These are phyloP conservation scores for Oscarella lobularis DNA, from an alignment of 37 sponge, comb jelly and placozoan species.

Conservation along the genomic window DNA sequence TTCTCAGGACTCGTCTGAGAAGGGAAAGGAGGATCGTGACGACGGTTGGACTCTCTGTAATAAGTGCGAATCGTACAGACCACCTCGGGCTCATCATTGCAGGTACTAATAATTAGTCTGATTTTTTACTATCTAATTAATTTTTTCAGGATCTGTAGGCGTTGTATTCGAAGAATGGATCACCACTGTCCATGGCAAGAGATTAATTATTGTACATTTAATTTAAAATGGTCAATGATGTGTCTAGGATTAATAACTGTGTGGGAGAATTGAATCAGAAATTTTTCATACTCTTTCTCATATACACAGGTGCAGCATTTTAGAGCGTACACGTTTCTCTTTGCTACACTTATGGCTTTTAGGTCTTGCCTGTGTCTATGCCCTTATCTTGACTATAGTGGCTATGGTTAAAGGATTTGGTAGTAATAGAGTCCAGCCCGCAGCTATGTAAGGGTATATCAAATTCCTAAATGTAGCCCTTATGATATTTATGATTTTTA, in stretches of 20 bases:
- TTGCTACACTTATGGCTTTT: neutral
- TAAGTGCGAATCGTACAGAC: slow-evolving; percentile 72
- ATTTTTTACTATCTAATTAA: too few species aligned
- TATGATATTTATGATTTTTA: neutral
- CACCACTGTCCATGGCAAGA: slow-evolving; percentile 82
- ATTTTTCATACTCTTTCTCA: slow-evolving; percentile 57
- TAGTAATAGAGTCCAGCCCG: neutral
- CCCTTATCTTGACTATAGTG: slow-evolving; percentile 6
- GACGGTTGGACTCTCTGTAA: slow-evolving; percentile 56
- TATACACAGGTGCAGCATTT: slow-evolving; percentile 41
- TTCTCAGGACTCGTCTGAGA: too few species aligned
- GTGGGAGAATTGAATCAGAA: slow-evolving; percentile 66
- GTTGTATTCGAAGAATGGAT: slow-evolving; percentile 78
- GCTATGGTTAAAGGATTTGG: neutral
- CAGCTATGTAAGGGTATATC: neutral
- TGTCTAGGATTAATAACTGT: slow-evolving; percentile 66
- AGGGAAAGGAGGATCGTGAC: too few species aligned
- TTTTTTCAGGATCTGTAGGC: slow-evolving; percentile 43
- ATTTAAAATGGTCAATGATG: neutral
- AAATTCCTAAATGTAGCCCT: neutral
- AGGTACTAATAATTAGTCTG: slow-evolving; percentile 18
- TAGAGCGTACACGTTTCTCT: too few species aligned
- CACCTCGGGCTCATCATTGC: slow-evolving; percentile 77
- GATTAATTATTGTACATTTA: neutral
- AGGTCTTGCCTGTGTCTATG: slow-evolving; percentile 4